Percentiles rank a stretch among this genome's conserved stretches.
phyloP scores from a whole-genome alignment of 2,113 vertebrate genomes.

The Rattus norvegicus region GRCr8 NC_086020.1:123340001-123340500 shows the following conservation, averaged over 20 bases:
- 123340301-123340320: neutral
- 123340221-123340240: neutral
- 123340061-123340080: neutral
- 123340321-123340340: neutral
- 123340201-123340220: neutral
- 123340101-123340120: neutral
- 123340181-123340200: neutral
- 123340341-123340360: neutral
- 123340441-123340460: neutral
- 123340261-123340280: neutral
- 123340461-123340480: neutral
- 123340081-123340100: neutral
- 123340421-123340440: conserved; percentile 21
- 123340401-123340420: neutral
- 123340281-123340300: neutral
- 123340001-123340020: neutral
- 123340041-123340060: neutral
- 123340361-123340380: conserved; percentile 17
- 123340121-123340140: neutral
- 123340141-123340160: neutral
- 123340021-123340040: neutral
- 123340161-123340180: neutral
- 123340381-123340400: neutral
- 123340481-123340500: neutral
- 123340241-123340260: neutral